phyloP scores from a whole-genome alignment of 2,888 invertebrate genomes.

The Andrena chrysosceles region DNA sequence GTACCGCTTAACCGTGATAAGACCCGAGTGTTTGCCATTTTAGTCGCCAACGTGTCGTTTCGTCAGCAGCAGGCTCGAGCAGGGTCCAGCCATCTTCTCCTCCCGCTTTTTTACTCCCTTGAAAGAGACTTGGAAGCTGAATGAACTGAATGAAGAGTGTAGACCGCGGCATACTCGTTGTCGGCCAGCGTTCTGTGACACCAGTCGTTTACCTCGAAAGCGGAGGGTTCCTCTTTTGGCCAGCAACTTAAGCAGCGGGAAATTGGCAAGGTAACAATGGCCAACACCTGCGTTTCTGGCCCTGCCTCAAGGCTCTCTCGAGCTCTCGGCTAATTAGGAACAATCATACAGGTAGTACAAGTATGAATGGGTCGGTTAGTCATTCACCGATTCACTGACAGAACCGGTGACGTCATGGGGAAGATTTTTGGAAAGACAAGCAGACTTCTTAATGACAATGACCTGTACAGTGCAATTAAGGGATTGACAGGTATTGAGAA shows the following conservation, averaged over 20 bases:
- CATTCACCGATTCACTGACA: conserved; percentile 38
- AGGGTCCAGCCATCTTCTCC: not conserved
- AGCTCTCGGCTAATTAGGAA: conserved; percentile 47
- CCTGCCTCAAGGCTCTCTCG: conserved; percentile 32
- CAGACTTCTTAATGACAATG: not conserved
- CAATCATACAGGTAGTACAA: conserved; percentile 49
- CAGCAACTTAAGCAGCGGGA: conserved; percentile 47
- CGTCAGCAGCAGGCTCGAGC: conserved; percentile 2
- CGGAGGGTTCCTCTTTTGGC: conserved; percentile 37
- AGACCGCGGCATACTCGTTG: not conserved
- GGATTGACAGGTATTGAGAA: not conserved
- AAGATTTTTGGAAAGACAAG: not conserved
- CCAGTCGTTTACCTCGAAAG: conserved; percentile 40
- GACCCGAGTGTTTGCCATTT: conserved; percentile 22
- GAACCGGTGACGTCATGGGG: conserved; percentile 1
- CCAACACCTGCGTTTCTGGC: conserved; percentile 50
- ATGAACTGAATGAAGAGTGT: conserved; percentile 29
- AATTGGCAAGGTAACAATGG: conserved; percentile 59
- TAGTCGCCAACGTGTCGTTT: not conserved
- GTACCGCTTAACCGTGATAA: conserved; percentile 30
- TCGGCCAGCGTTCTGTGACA: conserved; percentile 28
- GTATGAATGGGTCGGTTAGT: conserved; percentile 43
- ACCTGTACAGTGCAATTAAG: not conserved
- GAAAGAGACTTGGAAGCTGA: conserved; percentile 5
- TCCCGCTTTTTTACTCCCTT: not conserved